Evolutionary conservation across 2,797 vertebrate species (phyloP), one percentile per base, ranked within the genome.

Genomic region (Sebastiscus albofasciatus): DNA sequence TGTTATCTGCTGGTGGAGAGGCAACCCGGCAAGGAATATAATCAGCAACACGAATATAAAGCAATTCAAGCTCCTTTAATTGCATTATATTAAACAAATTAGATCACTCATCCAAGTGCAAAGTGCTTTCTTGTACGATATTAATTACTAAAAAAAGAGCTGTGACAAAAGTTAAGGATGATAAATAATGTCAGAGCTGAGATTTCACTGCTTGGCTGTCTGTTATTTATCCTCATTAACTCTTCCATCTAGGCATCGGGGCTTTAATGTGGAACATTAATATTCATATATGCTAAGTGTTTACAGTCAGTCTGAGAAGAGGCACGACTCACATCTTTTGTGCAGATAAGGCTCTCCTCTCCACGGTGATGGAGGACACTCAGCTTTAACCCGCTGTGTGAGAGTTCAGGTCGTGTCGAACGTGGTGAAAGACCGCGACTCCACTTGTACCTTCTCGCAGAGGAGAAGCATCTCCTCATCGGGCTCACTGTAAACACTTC

Each of bases 211-310:
- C 81, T 86, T 80, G 90, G 82, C 90, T 92, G 93, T 95, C 94
- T 94, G 91, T 94, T 94, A 95, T 96, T 94, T 93, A 94, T 96
- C 94, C 95, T 96, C 95, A 96, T 96, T 96, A 96, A 94, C 90
- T 92, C 90, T 91, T 95, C 89, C 87, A 91, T 95, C 91, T 91
- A 72, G 86, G 89, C 90, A 89, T 84, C 65, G 55, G 73, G 81
- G 87, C 89, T 94, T 93, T 95, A 93, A 94, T 92, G 93, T 90
- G 88, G 77, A 83, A 75, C 90, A 95, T 96, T 95, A 96, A 96
- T 96, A 96, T 96, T 96, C 94, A 95, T 96, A 94, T 94, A 92
- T 94, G 93, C 90, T 92, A 92, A 92, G 91, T 96, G 94, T 95
- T 96, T 94, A 93, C 93, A 92, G 90, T 91, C 85, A 85, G 82